Evolutionary conservation across 2,113 vertebrate genomes (phyloP).

Genomic region (Colius striatus): DNA sequence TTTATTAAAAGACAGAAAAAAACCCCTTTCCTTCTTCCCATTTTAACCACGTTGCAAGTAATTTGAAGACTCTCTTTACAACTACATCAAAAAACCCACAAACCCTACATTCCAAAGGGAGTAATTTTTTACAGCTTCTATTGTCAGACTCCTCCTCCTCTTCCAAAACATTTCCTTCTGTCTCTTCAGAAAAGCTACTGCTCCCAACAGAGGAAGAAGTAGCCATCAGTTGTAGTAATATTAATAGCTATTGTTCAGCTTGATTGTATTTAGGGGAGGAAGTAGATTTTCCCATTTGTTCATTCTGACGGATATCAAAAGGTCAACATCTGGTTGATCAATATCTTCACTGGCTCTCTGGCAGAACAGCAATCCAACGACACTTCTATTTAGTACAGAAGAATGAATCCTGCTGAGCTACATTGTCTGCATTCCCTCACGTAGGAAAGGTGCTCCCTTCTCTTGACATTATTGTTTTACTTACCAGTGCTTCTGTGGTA

Average conservation of each 20-base stretch:
- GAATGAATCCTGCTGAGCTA: background rate
- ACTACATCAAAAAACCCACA: background rate
- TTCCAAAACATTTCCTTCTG: background rate
- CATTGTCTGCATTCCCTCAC: background rate
- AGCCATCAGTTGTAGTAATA: background rate
- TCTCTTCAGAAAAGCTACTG: background rate
- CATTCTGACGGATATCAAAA: background rate
- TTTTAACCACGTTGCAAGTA: background rate
- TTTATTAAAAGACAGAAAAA: background rate
- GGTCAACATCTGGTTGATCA: background rate
- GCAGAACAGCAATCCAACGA: background rate
- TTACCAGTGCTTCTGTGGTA: background rate
- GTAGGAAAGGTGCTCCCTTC: background rate
- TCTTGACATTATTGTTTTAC: background rate
- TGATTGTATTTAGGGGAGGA: background rate
- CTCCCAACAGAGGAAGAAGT: background rate
- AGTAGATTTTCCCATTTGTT: background rate
- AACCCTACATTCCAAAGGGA: background rate
- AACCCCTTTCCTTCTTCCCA: background rate
- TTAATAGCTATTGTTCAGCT: background rate
- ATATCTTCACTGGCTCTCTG: background rate
- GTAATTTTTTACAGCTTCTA: background rate
- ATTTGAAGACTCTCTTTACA: background rate
- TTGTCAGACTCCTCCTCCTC: background rate
- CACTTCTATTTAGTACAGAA: background rate